phyloP scores from a whole-genome alignment of 2,888 invertebrate species.

The Tetropium fuscum region DNA sequence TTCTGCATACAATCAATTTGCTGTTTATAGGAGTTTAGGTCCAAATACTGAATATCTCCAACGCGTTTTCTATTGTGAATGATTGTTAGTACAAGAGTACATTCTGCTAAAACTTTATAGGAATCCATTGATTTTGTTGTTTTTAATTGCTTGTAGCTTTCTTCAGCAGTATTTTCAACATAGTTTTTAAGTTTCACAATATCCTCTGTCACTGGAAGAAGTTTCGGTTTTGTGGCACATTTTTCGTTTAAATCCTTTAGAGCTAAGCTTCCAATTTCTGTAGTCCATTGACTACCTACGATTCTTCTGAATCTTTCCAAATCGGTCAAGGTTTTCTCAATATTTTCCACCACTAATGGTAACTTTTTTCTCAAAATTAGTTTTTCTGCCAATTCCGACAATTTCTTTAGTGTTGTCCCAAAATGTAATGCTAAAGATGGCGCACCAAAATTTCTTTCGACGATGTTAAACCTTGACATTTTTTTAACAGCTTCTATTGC shows the following conservation, averaged over 20 bases:
- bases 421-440: constrained; percentile 43
- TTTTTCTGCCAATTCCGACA: constrained; percentile 15
- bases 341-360: background rate
- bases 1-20: background rate
- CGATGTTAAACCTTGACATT: constrained; percentile 34
- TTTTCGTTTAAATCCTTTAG: constrained; percentile 46
- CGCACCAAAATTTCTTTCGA: constrained; percentile 34
- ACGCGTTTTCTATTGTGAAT: constrained; percentile 45
- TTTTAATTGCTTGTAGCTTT: background rate
- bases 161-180: constrained; percentile 28
- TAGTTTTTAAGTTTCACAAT: constrained; percentile 41
- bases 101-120: constrained; percentile 42
- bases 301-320: background rate
- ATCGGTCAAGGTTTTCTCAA: background rate
- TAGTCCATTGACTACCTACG: background rate
- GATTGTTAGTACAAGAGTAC: constrained; percentile 42
- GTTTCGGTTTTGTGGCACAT: constrained; percentile 32
- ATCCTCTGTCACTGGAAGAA: constrained; percentile 42
- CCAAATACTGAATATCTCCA: constrained; percentile 47
- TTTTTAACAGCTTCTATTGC: background rate
- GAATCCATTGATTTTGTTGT: background rate
- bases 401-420: constrained; percentile 26
- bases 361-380: constrained; percentile 10
- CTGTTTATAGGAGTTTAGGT: constrained; percentile 28
- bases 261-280: constrained; percentile 31